Evolutionary conservation across 2,113 vertebrate genomes (phyloP).

Genomic region (Rousettus leschenaultii): DNA sequence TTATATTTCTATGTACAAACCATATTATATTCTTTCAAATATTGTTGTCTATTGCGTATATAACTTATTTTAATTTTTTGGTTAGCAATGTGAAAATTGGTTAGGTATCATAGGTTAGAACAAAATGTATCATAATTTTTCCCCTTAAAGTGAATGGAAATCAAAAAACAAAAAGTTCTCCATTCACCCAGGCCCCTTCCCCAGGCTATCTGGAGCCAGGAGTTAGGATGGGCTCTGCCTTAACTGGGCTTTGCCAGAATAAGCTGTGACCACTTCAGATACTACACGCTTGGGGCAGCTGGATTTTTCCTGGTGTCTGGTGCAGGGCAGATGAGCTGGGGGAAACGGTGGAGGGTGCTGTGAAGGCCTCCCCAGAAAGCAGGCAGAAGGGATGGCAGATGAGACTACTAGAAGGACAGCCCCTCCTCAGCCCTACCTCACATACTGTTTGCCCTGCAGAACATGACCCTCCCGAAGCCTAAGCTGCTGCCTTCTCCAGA

Average conservation of each 20-base stretch:
- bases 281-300: not conserved
- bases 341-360: not conserved
- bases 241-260: not conserved
- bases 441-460: not conserved
- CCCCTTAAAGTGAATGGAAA: not conserved
- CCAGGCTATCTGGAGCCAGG: not conserved
- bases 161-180: not conserved
- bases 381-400: not conserved
- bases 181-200: not conserved
- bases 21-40: not conserved
- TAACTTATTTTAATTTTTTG: not conserved
- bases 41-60: not conserved
- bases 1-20: not conserved
- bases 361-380: not conserved
- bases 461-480: not conserved
- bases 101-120: not conserved
- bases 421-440: not conserved
- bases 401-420: not conserved
- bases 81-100: not conserved
- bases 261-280: not conserved
- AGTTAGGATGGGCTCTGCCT: not conserved
- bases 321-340: not conserved
- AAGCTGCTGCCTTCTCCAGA: not conserved
- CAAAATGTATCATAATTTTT: constrained; percentile 16
- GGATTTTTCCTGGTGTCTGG: not conserved